A percentile compares a stretch with the other conserved stretches of the same genome.
These are phyloP conservation scores for Drosophila repleta DNA, from an alignment of 1,140 invertebrate species.

Conservation along the genomic window DNA sequence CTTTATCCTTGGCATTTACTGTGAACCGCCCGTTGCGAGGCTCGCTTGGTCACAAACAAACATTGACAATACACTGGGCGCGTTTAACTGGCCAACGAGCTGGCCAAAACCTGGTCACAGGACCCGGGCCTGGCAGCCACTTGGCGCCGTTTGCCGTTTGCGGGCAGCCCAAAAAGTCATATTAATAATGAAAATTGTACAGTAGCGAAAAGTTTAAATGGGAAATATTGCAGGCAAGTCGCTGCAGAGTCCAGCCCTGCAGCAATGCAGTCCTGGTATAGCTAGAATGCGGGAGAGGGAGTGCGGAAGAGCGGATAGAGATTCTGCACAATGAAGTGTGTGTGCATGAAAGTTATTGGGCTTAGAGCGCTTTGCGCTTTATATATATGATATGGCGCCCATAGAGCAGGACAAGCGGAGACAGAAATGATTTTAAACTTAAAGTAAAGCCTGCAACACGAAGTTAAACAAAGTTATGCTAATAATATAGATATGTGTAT, in stretches of 20 bases:
- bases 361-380: constrained; percentile 68
- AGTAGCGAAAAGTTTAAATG: constrained; percentile 80
- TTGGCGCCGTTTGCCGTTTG: constrained; percentile 57
- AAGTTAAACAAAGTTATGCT: constrained; percentile 48
- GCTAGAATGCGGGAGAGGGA: constrained; percentile 5
- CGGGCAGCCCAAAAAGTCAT: constrained; percentile 76
- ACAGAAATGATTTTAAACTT: constrained; percentile 30
- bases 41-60: constrained; percentile 52
- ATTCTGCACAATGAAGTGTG: constrained; percentile 37
- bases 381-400: constrained; percentile 51
- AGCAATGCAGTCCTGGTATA: constrained; percentile 66
- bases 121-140: constrained; percentile 9
- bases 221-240: constrained; percentile 71
- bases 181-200: constrained; percentile 82
- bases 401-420: constrained; percentile 1
- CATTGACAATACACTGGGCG: constrained; percentile 76
- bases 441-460: constrained; percentile 44
- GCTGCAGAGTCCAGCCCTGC: constrained; percentile 48
- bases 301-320: neutral
- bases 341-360: constrained; percentile 64
- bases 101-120: constrained; percentile 24
- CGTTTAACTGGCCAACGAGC: constrained; percentile 75
- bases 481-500: constrained; percentile 20
- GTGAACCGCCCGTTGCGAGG: constrained; percentile 26
- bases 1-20: constrained; percentile 68